Evolutionary conservation across 2,797 vertebrate species (phyloP).

Genomic region (Galago senegalensis): DNA sequence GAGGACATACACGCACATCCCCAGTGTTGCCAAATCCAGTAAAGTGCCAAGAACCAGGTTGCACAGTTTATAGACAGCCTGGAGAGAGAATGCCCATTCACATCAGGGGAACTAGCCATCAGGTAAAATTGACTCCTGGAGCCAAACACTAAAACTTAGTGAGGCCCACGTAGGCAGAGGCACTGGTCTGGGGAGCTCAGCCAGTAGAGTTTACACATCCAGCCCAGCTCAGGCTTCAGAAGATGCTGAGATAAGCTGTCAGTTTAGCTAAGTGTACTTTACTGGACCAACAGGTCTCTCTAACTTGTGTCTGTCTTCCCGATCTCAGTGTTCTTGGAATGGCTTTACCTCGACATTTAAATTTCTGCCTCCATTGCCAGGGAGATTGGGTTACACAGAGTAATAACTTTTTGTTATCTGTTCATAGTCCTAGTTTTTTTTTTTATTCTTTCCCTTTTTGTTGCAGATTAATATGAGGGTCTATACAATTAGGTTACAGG

Average conservation of each 20-base stretch:
- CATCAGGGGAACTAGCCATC: not conserved
- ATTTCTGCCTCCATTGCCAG: not conserved
- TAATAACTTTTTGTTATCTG: not conserved
- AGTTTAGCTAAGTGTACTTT: not conserved
- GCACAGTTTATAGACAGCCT: too few relatives aligned
- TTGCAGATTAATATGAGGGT: too few relatives aligned
- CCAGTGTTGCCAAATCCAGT: not conserved
- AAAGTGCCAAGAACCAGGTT: not conserved
- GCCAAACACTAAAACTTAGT: not conserved
- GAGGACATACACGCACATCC: not conserved
- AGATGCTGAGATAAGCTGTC: not conserved
- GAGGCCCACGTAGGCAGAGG: not conserved
- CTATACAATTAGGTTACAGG: too few relatives aligned
- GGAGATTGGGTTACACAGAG: slow-evolving; percentile 40
- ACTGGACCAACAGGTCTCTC: not conserved
- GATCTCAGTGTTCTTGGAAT: not conserved
- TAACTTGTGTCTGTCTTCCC: not conserved
- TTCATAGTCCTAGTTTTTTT: too few relatives aligned
- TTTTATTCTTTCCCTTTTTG: too few relatives aligned
- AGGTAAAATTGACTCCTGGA: not conserved
- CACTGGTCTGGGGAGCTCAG: not conserved
- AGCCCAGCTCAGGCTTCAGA: not conserved
- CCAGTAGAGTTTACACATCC: not conserved
- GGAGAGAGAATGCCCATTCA: not conserved
- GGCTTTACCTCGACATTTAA: slow-evolving; percentile 34